These are phyloP conservation scores for Eupithecia inturbata DNA, from an alignment of 2,888 invertebrate species.

Conservation along the genomic window DNA sequence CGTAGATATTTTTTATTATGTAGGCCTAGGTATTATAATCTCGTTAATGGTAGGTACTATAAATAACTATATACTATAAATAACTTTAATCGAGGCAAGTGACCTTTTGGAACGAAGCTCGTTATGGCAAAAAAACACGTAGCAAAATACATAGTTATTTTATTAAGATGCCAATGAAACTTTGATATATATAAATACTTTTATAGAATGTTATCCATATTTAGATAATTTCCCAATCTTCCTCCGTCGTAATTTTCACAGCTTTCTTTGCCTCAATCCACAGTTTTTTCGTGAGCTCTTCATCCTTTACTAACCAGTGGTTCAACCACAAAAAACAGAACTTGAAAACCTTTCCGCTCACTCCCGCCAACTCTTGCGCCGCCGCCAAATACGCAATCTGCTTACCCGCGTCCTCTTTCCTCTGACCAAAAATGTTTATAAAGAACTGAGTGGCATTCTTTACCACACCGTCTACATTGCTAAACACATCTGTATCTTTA, in stretches of 20 bases:
- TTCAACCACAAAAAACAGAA: conserved; percentile 66
- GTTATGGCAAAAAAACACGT: background rate
- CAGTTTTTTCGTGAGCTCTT: conserved; percentile 54
- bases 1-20: background rate
- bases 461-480: conserved; percentile 54
- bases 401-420: conserved; percentile 66
- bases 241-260: conserved; percentile 61
- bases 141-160: background rate
- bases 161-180: background rate
- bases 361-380: conserved; percentile 55
- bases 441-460: conserved; percentile 57
- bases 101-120: background rate
- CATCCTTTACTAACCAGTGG: conserved; percentile 65
- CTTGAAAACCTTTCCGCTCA: conserved; percentile 68
- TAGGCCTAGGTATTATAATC: background rate
- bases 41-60: background rate
- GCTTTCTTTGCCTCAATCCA: conserved; percentile 68
- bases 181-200: background rate
- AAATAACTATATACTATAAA: background rate
- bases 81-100: background rate
- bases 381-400: conserved; percentile 69
- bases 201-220: background rate
- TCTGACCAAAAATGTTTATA: conserved; percentile 63
- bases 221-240: conserved; percentile 64
- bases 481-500: conserved; percentile 64